phyloP scores from a whole-genome alignment of 2,113 vertebrate species.

The pig (Sus scrofa) region T2T-Sscrofa CM000825.6:53806501-53807000 shows the following conservation, averaged over 20 bases:
- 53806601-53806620: background rate
- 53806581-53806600: background rate
- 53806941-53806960: background rate
- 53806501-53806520: conserved; percentile 85
- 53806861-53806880: background rate
- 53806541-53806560: background rate
- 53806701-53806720: background rate
- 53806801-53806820: background rate
- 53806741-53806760: background rate
- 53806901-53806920: background rate
- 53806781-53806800: background rate
- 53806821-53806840: background rate
- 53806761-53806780: background rate
- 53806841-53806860: background rate
- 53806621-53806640: background rate
- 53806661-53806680: background rate
- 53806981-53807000: accelerated
- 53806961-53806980: background rate
- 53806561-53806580: background rate
- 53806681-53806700: accelerated
- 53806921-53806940: background rate
- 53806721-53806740: background rate
- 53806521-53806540: too few relatives aligned
- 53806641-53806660: background rate
- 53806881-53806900: background rate